Base-by-base conservation (phyloP, 2,797 vertebrate species). In the Cyprinodon diabolis region DNA sequence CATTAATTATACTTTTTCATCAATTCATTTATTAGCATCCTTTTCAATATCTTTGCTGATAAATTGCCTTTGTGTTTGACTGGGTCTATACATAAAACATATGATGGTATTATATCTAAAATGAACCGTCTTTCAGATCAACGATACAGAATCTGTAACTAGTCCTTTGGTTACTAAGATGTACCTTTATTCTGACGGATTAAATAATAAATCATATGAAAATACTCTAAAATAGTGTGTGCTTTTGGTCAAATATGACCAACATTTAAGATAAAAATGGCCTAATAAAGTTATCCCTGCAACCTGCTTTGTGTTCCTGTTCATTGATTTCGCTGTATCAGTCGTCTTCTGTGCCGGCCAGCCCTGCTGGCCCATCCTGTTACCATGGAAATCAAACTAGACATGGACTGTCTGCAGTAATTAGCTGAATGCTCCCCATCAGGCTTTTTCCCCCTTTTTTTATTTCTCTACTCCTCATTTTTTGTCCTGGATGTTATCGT, bases 341-440 rank as follows among this genome's bases (percentile, higher is more conserved):
- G 72, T 89, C 87, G 87, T 89, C 83, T 84, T 90, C 82, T 84
- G 81, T 77, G 57, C 73, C 77, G 87, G 84, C 87, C 84, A 56
- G 85, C 78, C 72, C 63, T 77, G 83, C 82, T 72, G 71, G 84
- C 84, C 89, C 85, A 82, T 92, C 89, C 87, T 85, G 90, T 94
- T 92, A 87, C 93, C 89, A 93, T 92, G 90, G 93, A 90, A 90
- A 93, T 76, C 81, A 84, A 85, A 90, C 85, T 89, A 90, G 91
- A 93, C 90, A 87, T 80, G 80, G 90, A 89, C 89, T 72, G 86
- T 87, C 89, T 91, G 92, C 85, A 91, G 89, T 90, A 92, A 92
- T 93, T 94, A 94, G 89, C 81, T 75, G 80, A 80, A 80, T 74
- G 85, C 82, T 87, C 88, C 49, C 89, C 85, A 86, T 89, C 79